Percentiles rank a stretch among this genome's conserved stretches.
phyloP scores from a whole-genome alignment of 2,113 vertebrate species.

The Myiopsitta monachus region DNA sequence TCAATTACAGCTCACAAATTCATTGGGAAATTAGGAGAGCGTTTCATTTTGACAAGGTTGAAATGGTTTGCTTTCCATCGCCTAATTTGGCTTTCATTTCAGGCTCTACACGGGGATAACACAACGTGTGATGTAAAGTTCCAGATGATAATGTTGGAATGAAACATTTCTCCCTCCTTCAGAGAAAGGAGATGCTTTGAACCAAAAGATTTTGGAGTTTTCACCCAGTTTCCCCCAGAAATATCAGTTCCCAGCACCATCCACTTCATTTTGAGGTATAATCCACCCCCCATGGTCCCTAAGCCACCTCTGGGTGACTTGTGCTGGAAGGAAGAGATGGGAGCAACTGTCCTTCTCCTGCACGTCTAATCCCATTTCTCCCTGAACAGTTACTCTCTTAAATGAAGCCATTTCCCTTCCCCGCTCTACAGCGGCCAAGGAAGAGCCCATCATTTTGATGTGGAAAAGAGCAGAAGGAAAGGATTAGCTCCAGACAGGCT shows the following conservation, averaged over 20 bases:
- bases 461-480: neutral
- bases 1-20: conserved; percentile 46
- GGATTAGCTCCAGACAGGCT: neutral
- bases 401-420: neutral
- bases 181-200: neutral
- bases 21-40: conserved; percentile 49
- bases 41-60: conserved; percentile 57
- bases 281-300: neutral
- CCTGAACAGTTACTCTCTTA: fast-evolving
- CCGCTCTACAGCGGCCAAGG: neutral
- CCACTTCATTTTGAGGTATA: neutral
- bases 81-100: conserved; percentile 51
- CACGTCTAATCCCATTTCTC: neutral
- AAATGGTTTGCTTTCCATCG: conserved; percentile 38
- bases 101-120: neutral
- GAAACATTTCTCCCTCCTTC: neutral
- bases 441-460: neutral
- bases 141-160: neutral
- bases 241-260: neutral
- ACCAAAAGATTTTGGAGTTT: neutral
- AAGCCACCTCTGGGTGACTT: neutral
- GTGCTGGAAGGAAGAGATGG: neutral
- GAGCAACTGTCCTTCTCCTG: neutral
- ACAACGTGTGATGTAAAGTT: neutral
- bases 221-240: neutral